Percentiles rank a stretch among this genome's conserved stretches.
Evolutionary conservation across 2,113 vertebrate genomes (phyloP).

Genomic region (Pomatorhinus ruficollis): DNA sequence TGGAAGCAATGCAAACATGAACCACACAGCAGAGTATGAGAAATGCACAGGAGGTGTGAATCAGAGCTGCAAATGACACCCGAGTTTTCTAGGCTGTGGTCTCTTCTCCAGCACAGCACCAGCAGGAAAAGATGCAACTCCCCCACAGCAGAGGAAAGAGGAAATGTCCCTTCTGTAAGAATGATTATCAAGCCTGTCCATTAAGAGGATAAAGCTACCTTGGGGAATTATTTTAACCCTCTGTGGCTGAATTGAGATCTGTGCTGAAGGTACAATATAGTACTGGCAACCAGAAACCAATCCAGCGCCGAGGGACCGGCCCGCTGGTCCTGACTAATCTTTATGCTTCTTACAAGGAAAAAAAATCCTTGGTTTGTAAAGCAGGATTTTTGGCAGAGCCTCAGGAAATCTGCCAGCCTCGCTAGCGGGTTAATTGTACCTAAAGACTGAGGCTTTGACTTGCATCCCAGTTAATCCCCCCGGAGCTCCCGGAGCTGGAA

Average conservation of each 20-base stretch:
- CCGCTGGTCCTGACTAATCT: background rate
- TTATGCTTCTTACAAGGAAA: background rate
- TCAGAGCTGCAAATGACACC: background rate
- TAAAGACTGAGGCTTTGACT: constrained; percentile 9
- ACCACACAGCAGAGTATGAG: background rate
- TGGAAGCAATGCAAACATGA: background rate
- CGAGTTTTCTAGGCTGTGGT: background rate
- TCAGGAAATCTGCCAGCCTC: constrained; percentile 8
- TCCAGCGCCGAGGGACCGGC: background rate
- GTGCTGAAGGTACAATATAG: background rate
- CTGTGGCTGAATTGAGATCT: background rate
- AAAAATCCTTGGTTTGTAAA: background rate
- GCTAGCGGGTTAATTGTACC: constrained; percentile 18
- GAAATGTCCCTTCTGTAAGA: background rate
- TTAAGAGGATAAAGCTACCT: background rate
- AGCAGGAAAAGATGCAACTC: background rate
- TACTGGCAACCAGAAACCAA: background rate
- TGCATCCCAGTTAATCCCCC: background rate
- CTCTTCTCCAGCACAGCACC: background rate
- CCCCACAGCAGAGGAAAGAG: background rate
- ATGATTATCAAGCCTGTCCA: background rate
- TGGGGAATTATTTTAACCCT: constrained; percentile 13
- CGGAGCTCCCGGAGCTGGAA: background rate
- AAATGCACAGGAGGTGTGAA: background rate
- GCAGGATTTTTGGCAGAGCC: constrained; percentile 13